Conservation (phyloP, 2,888 invertebrate genomes). For the Tryphoninae sp. region DNA sequence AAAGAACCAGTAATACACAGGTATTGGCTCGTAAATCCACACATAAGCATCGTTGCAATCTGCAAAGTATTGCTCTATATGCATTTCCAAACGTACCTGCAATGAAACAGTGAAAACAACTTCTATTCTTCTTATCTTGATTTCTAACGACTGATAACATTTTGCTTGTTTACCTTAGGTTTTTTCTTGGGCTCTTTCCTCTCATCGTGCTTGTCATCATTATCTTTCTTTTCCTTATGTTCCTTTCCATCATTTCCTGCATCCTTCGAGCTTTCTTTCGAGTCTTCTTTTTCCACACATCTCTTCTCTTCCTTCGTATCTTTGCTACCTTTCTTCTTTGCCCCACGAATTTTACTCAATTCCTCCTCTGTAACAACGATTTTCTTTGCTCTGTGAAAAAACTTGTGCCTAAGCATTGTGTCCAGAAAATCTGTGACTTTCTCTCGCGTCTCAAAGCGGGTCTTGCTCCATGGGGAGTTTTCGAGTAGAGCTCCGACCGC, state of each 20-base stretch:
- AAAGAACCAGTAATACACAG: constrained; percentile 96
- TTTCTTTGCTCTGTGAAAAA: constrained; percentile 97
- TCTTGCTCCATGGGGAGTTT: constrained; percentile 91
- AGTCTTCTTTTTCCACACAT: constrained; percentile 74
- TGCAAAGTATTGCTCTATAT: constrained; percentile 95
- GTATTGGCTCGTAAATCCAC: constrained; percentile 99
- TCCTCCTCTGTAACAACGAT: constrained; percentile 82
- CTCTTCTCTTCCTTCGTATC: constrained; percentile 79
- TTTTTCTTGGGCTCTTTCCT: constrained; percentile 83
- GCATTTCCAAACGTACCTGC: constrained; percentile 95
- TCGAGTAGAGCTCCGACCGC: constrained; percentile 96
- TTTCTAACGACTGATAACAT: not conserved
- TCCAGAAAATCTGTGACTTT: constrained; percentile 92
- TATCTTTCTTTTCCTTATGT: constrained; percentile 57
- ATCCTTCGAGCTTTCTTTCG: constrained; percentile 80
- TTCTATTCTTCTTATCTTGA: not conserved
- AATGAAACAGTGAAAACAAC: constrained; percentile 46
- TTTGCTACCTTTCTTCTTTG: constrained; percentile 81
- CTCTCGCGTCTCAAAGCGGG: constrained; percentile 91
- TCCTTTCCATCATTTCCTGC: constrained; percentile 78
- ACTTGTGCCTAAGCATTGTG: constrained; percentile 93
- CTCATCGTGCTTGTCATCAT: constrained; percentile 83
- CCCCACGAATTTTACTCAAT: constrained; percentile 81
- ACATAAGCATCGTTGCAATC: constrained; percentile 98
- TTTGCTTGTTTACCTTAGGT: constrained; percentile 78